Evolutionary conservation across 2,888 invertebrate species (phyloP).

Genomic region (Campoplex nolae): DNA sequence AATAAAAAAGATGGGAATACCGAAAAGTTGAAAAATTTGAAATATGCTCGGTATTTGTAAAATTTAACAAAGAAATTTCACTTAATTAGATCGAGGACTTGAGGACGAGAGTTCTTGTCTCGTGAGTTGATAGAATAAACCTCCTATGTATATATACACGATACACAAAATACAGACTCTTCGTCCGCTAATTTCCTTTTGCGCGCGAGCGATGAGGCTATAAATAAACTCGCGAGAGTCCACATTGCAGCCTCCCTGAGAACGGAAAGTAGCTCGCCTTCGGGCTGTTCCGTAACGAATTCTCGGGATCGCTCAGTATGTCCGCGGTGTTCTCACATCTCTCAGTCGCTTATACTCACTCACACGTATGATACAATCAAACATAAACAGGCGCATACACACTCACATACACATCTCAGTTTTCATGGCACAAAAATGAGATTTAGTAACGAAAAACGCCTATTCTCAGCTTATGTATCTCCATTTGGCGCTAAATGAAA

Average conservation of each 20-base stretch:
- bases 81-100: slow-evolving; percentile 8
- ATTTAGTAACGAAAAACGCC: background rate
- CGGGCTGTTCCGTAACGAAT: slow-evolving; percentile 81
- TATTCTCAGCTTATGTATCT: background rate
- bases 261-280: slow-evolving; percentile 84
- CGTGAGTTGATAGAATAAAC: background rate
- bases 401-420: background rate
- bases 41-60: background rate
- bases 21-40: background rate
- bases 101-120: background rate
- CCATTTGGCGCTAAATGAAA: background rate
- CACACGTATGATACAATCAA: background rate
- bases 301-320: slow-evolving; percentile 78
- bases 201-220: slow-evolving; percentile 77
- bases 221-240: slow-evolving; percentile 78
- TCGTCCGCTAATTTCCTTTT: slow-evolving; percentile 78
- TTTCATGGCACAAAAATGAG: background rate
- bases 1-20: no score
- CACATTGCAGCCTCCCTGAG: slow-evolving; percentile 79
- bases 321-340: slow-evolving; percentile 53
- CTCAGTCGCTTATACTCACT: background rate
- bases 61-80: slow-evolving; percentile 7
- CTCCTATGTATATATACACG: slow-evolving; percentile 18
- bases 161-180: slow-evolving; percentile 62
- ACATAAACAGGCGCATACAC: background rate